Evolutionary conservation across 2,888 invertebrate genomes (phyloP), one percentile per base, ranked within the genome.

Genomic region (Ormyrus rosae): DNA sequence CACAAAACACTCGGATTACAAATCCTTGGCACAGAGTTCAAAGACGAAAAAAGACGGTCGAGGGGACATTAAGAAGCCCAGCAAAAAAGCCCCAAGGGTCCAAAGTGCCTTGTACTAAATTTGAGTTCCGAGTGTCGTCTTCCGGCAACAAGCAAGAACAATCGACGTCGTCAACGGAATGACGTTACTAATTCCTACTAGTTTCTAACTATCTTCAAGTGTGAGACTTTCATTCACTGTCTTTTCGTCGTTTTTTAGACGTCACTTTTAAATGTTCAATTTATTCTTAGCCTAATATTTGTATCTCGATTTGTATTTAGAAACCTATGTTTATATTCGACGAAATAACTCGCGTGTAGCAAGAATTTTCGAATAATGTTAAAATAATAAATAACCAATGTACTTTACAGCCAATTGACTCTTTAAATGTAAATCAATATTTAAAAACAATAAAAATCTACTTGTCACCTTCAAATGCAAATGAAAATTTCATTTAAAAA

Each of bases 71-170:
- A 68, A 73, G 77, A 46, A 72, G 56, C 60, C n/a, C 51, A n/a
- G 50, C 51, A n/a, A 74, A 65, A 70, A 77, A 78, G 70, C 50
- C 69, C 55, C 60, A 61, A 69, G 73, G 74, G 78, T 73, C 56
- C 60, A 8, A 48, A 70, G 68, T 74, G 70, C 60, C 50, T 65
- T 55, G 50, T 60, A 19, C 65, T 74, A 74, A 68, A 78, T 81
- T 78, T 70, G 50, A 78, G 65, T 65, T 55, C 51, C 11, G 70
- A 78, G 70, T 74, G 70, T 74, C 64, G 70, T 58, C 64, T 69
- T 78, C 69, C 64, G 45, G 46, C 74, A 70, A 58, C 60, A 61
- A 69, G 63, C 65, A 74, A 78, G 71, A 70, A 78, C 81, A 81
- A 81, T 81, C 65, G 70, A 7, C 65, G 73, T 78, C 68, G 60